Percentiles rank a stretch among this genome's conserved stretches.
Conservation (phyloP, 2,888 invertebrate species). For the Hyalella azteca region DNA sequence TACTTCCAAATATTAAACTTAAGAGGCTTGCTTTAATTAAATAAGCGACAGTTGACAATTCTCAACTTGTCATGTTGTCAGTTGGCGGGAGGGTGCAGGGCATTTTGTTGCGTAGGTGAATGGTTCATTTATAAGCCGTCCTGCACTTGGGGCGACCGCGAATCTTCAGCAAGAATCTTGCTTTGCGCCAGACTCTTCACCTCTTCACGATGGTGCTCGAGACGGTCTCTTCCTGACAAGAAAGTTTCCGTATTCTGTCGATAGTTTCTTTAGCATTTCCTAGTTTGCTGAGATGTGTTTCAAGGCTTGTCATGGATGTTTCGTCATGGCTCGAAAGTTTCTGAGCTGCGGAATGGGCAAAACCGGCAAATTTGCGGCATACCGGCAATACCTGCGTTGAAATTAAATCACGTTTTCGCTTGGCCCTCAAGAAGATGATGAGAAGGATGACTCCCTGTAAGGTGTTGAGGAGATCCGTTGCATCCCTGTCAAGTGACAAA, state of each 20-base stretch:
- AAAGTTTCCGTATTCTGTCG: constrained; percentile 12
- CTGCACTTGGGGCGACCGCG: too few species aligned
- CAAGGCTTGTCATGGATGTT: background rate
- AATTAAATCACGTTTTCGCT: background rate
- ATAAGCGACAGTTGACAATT: too few species aligned
- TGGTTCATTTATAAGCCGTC: too few species aligned
- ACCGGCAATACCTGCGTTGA: too few species aligned
- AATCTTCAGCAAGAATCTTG: too few species aligned
- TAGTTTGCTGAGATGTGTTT: constrained; percentile 5
- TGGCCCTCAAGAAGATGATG: background rate
- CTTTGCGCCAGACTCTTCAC: background rate
- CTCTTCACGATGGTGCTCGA: background rate
- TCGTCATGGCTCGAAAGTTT: background rate
- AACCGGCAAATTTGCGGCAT: too few species aligned
- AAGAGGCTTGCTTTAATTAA: too few species aligned
- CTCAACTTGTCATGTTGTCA: too few species aligned
- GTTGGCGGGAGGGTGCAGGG: too few species aligned
- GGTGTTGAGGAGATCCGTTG: constrained; percentile 7
- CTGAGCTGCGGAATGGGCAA: background rate
- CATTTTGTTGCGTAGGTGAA: too few species aligned
- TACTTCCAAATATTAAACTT: too few species aligned
- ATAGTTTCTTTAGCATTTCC: background rate
- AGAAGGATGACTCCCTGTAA: constrained; percentile 3
- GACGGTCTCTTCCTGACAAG: background rate
- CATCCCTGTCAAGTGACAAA: constrained; percentile 16